Conservation (phyloP, 2,888 invertebrate species). For the Leucophenga montana region DNA sequence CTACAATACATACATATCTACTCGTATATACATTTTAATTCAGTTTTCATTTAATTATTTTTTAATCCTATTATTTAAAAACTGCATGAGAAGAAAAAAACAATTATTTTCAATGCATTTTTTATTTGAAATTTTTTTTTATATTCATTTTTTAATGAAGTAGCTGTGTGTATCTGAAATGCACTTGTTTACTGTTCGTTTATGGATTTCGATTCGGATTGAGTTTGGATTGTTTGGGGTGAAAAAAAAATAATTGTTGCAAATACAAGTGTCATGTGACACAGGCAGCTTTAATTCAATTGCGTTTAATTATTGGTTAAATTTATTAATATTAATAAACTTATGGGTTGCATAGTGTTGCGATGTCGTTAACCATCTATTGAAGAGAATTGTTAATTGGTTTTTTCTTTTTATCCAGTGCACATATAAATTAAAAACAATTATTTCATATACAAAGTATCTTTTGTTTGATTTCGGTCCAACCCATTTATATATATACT, state of each 20-base stretch:
- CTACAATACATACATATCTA: background rate
- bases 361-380: no score
- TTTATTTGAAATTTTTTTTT: constrained; percentile 28
- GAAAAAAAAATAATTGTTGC: background rate
- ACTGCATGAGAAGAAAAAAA: constrained; percentile 39
- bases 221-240: background rate
- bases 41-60: constrained; percentile 56
- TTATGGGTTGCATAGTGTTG: constrained; percentile 24
- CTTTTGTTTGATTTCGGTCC: no score
- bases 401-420: constrained; percentile 38
- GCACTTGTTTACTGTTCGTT: background rate
- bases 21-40: constrained; percentile 37
- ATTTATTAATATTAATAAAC: constrained; percentile 25
- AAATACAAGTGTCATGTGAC: background rate
- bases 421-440: no score
- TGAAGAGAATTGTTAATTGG: constrained; percentile 41
- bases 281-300: constrained; percentile 3
- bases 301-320: constrained; percentile 25
- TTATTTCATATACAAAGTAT: no score
- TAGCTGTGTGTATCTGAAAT: constrained; percentile 1
- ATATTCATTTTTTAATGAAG: constrained; percentile 10
- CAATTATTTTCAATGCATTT: constrained; percentile 46
- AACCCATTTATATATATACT: no score
- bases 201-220: constrained; percentile 4
- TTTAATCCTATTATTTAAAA: constrained; percentile 59